Evolutionary conservation across 2,888 invertebrate genomes (phyloP), one percentile per base, ranked within the genome.

Genomic region (Ceriagrion tenellum): DNA sequence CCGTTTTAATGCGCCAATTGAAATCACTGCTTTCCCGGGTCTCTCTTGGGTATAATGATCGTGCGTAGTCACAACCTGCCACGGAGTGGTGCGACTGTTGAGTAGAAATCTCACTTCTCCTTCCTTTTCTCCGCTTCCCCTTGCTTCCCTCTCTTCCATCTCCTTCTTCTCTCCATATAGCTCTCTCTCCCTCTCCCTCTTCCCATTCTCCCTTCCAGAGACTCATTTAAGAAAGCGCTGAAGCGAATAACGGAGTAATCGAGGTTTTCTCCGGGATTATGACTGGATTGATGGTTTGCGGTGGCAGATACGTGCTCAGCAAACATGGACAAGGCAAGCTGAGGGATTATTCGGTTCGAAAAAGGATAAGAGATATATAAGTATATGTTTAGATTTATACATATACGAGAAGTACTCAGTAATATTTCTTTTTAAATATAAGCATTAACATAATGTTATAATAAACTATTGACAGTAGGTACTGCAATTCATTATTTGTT

Each of bases 11-110:
- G 59, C 91, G 63, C 35, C 91, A 91, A 40, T 91, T 47, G 93
- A 69, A 93, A 93, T 93, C 93, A 47, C 47, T 47, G 93, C 69
- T 69, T 69, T 93, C 69, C 93, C 69, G 93, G 69, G 69, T 40
- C 93, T 18, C 23, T 30, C 10, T 16, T 30, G 81, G 47, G 47
- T 74, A 47, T 69, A 69, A 69, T 69, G 93, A 93, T 93, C 26
- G 93, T 89, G 47, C 55, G 47, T 55, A 89, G 89, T 26, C 91
- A 69, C 59, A 93, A 26, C 16, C 63, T 69, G 93, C n/a, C 35
- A 35, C 30, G 35, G 81, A 20, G 59, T 81, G 81, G 81, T 13
- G 81, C 81, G 35, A 35, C 81, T 30, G 26, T n/a, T n/a, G 81
- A 81, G 81, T 81, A n/a, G 81, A 35, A 81, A 81, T 81, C 81